These are phyloP conservation scores for Periplaneta americana DNA, from an alignment of 1,140 invertebrate genomes.

Conservation along the genomic window DNA sequence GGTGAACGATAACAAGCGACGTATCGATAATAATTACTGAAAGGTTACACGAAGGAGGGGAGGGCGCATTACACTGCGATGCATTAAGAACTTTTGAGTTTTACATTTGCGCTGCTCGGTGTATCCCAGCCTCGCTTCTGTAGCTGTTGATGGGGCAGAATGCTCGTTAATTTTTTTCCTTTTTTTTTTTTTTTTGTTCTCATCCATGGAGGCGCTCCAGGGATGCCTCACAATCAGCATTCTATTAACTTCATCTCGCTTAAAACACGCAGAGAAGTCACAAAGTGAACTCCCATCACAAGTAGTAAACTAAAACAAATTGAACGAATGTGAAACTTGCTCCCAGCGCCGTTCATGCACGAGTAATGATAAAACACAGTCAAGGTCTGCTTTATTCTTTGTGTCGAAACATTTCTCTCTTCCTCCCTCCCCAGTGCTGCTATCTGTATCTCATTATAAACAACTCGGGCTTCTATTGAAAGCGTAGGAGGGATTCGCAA, in stretches of 20 bases:
- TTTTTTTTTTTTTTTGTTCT: neutral
- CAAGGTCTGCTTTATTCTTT: neutral
- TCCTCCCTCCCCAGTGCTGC: too few species aligned
- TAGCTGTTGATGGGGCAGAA: neutral
- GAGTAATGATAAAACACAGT: neutral
- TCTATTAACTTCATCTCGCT: neutral
- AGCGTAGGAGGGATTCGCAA: too few species aligned
- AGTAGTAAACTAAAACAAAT: neutral
- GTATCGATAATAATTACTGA: too few species aligned
- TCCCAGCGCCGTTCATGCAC: neutral
- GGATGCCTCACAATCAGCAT: neutral
- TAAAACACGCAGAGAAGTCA: neutral
- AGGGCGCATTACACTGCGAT: too few species aligned
- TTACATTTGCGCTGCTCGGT: too few species aligned
- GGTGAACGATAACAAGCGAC: too few species aligned
- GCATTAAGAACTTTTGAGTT: too few species aligned
- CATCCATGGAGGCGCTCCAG: neutral
- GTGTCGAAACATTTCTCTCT: neutral
- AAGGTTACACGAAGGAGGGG: too few species aligned
- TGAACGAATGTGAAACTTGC: neutral
- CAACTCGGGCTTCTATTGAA: too few species aligned
- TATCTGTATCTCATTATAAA: neutral
- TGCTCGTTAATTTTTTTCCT: neutral
- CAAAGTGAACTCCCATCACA: neutral
- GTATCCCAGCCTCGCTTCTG: too few species aligned